These are phyloP conservation scores for Archips xylosteana DNA, from an alignment of 2,888 invertebrate species.

Conservation along the genomic window DNA sequence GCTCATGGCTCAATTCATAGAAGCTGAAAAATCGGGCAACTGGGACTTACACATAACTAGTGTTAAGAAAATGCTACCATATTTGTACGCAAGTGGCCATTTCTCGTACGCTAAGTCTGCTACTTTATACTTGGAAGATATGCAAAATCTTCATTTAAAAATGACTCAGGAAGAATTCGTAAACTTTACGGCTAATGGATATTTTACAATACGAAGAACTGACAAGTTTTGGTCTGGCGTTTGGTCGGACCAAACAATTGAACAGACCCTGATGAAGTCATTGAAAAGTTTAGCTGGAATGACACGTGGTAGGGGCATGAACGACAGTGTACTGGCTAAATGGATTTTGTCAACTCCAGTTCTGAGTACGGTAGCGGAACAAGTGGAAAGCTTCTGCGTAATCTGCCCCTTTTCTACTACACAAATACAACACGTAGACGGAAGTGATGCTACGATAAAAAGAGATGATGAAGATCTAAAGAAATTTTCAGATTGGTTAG, in stretches of 20 bases:
- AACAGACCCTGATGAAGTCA: conserved; percentile 55
- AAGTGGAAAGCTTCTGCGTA: conserved; percentile 33
- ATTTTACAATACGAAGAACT: conserved; percentile 53
- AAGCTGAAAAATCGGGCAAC: conserved; percentile 49
- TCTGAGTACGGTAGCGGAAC: conserved; percentile 36
- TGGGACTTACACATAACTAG: conserved; percentile 47
- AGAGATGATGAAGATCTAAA: conserved; percentile 45
- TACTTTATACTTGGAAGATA: background rate
- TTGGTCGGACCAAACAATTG: conserved; percentile 63
- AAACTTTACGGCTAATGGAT: conserved; percentile 42
- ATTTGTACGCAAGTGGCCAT: conserved; percentile 5
- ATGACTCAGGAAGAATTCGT: too few relatives aligned
- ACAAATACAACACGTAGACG: conserved; percentile 46
- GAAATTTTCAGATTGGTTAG: conserved; percentile 46
- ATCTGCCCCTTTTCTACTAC: conserved; percentile 41
- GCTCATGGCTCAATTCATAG: conserved; percentile 47
- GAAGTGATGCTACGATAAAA: conserved; percentile 44
- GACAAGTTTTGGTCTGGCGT: conserved; percentile 57
- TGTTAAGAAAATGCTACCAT: conserved; percentile 39
- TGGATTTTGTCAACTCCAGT: conserved; percentile 43
- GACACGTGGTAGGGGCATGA: conserved; percentile 62
- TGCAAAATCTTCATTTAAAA: background rate
- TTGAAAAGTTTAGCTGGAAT: conserved; percentile 66
- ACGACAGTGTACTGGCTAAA: conserved; percentile 54
- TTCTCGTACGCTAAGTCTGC: conserved; percentile 4